Percentiles rank a stretch among this genome's conserved stretches.
These are phyloP conservation scores for Lamellibrachia columna DNA, from an alignment of 2,888 invertebrate genomes.

Conservation along the genomic window DNA sequence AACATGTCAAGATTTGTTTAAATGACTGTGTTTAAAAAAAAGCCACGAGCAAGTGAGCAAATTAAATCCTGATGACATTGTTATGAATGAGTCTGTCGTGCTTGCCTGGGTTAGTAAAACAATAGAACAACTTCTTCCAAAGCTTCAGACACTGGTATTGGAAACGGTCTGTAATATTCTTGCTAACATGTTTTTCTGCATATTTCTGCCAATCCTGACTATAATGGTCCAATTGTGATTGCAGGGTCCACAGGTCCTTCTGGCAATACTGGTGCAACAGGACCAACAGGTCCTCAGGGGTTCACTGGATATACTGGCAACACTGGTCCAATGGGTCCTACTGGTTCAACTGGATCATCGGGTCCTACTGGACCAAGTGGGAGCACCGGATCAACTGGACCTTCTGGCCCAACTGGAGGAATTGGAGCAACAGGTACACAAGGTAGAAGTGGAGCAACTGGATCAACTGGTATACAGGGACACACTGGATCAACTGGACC, in stretches of 20 bases:
- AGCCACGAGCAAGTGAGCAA: no score
- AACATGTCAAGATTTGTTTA: no score
- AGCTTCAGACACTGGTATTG: neutral
- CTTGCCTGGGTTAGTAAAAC: no score
- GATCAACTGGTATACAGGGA: neutral
- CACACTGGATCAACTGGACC: neutral
- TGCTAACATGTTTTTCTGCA: neutral
- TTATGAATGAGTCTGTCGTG: no score
- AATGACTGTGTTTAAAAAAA: no score
- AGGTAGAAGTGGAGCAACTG: neutral
- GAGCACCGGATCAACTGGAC: conserved; percentile 6
- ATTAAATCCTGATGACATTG: no score
- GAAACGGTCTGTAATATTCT: neutral
- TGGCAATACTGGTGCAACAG: neutral
- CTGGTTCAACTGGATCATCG: neutral
- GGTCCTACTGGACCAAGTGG: conserved; percentile 20
- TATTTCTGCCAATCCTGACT: conserved; percentile 13
- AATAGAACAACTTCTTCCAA: neutral
- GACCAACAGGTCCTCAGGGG: conserved; percentile 20
- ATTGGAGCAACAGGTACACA: neutral
- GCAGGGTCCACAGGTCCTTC: conserved; percentile 5
- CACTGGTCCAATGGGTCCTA: neutral
- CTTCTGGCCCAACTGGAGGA: neutral
- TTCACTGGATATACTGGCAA: neutral
- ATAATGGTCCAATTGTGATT: conserved; percentile 23